Conservation (phyloP, 1,140 invertebrate genomes). For the Cyrtorhinus lividipennis region DNA sequence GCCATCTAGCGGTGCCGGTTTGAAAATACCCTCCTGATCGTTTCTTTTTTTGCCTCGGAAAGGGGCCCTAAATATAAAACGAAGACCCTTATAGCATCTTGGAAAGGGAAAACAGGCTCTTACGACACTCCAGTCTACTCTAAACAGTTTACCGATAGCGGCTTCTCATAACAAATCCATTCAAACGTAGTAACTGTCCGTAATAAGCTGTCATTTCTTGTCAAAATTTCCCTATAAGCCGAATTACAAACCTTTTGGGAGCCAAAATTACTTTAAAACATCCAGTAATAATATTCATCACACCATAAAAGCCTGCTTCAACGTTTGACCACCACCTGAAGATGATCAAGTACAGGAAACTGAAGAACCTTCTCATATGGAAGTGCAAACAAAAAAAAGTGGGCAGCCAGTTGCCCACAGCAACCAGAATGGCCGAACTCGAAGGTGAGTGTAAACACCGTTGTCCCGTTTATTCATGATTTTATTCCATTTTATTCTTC, state of each 20-base stretch:
- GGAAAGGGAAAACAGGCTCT: constrained; percentile 2
- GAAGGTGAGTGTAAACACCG: constrained; percentile 21
- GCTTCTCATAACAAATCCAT: background rate
- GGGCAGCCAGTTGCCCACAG: constrained; percentile 20
- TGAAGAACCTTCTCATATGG: constrained; percentile 20
- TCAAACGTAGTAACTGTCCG: too few relatives aligned
- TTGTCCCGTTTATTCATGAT: background rate
- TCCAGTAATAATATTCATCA: too few relatives aligned
- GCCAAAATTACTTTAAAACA: too few relatives aligned
- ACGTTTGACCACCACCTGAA: background rate
- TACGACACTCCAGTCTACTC: background rate
- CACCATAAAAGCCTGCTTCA: too few relatives aligned
- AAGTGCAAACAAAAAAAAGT: constrained; percentile 20
- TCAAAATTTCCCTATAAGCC: too few relatives aligned
- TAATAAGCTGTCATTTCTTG: too few relatives aligned
- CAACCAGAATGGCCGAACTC: constrained; percentile 21
- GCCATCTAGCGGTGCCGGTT: background rate
- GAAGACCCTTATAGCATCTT: background rate
- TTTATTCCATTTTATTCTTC: background rate
- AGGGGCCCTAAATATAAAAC: background rate
- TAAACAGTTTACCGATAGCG: background rate
- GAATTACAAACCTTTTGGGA: too few relatives aligned
- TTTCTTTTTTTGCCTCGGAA: background rate
- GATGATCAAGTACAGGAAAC: constrained; percentile 18
- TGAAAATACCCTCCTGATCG: background rate